Evolutionary conservation across 2,113 vertebrate species (phyloP), one percentile per base, ranked within the genome.

Genomic region (Thymallus thymallus): DNA sequence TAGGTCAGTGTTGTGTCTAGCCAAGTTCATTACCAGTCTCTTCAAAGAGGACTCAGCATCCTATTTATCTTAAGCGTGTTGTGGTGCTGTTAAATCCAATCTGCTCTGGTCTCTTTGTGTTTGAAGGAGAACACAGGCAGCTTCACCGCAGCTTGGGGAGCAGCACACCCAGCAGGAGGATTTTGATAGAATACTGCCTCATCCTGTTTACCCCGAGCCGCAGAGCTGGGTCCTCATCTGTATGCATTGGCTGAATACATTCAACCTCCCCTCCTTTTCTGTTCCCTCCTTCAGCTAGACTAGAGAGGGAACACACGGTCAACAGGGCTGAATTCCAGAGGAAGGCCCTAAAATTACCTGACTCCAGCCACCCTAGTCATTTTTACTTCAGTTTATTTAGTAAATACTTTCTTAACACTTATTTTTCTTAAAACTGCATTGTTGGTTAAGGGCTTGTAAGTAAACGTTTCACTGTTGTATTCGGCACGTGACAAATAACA

Each of bases 181-280:
- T 24, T 80, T 81, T 79, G 61, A 81, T 41, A 41, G 35, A 10
- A 10, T 79, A 68, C 76, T 71, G 22, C 67, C 45, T 56, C 1
- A 18, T 71, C 16, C 22, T 55, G 73, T 75, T 73, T 79, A 51
- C 48, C 3, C 48, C 0, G 5, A 16, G 48, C 35, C 35, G 16
- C 48, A 16, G 48, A 18, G 71, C 71, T 55, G 18, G 20, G 51
- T 74, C 58, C 74, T 79, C 78, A 80, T 80, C 69, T 75, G 51
- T 68, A 75, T 80, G 67, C 71, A 62, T 18, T 75, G 32, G 78
- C 65, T 30, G 32, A 82, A 67, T 76, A 70, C 45, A 74, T 5
- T 55, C 12, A 13, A 55, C 12, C 48, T 55, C 75, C 70, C n/a
- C n/a, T n/a, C 61, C 35, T 58, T 73, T 72, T 56, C 41, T 41